Evolutionary conservation across 1,140 invertebrate genomes (phyloP), one percentile per base, ranked within the genome.

Genomic region (Drosophila sulfurigaster): DNA sequence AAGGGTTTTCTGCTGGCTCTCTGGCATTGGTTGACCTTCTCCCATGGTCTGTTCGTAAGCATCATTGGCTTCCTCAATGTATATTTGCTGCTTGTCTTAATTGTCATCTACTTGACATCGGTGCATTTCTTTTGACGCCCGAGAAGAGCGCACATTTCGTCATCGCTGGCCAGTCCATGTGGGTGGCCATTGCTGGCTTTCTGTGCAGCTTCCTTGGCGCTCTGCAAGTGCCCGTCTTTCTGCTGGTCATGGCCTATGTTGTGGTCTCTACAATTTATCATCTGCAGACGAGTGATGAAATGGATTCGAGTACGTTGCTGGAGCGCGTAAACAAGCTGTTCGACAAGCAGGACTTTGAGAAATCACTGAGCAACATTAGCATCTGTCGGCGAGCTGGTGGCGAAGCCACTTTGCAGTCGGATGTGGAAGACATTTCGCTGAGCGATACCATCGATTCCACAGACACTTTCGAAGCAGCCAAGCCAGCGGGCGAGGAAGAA

Each of bases 111-210:
- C 70, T 48, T 95, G 7, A 90, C 91, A 0, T 38, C 93, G 2
- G 90, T 95, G 0, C 93, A 93, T 56, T 77, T 95, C 7, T 93
- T 94, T 25, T 95, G 95, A 94, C 88, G 16, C 93, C 93, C 11
- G 87, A 93, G 25, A 94, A 94, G 67, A 94, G 93, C 6, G 69
- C 68, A 0, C 83, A 92, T 43, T 95, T 95, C 74, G 93, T 93
- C 43, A 93, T 94, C 38, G 82, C 93, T 6, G 94, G 95, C 0
- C 94, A 94, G 65, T 89, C 91, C 0, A 90, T 95, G 38, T 95
- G 95, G 95, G 88, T 95, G 11, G 83, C 95, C 6, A 91, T 95
- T 15, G 94, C 94, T 51, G 92, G 94, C 41, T 95, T 94, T 80
- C 15, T 94, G 6, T 94, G 94, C 4, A 94, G 94, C 67, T 91